A percentile compares a stretch with the other conserved stretches of the same genome.
phyloP scores from a whole-genome alignment of 2,113 vertebrate genomes.

The Cyprinodon brontotheroides region DNA sequence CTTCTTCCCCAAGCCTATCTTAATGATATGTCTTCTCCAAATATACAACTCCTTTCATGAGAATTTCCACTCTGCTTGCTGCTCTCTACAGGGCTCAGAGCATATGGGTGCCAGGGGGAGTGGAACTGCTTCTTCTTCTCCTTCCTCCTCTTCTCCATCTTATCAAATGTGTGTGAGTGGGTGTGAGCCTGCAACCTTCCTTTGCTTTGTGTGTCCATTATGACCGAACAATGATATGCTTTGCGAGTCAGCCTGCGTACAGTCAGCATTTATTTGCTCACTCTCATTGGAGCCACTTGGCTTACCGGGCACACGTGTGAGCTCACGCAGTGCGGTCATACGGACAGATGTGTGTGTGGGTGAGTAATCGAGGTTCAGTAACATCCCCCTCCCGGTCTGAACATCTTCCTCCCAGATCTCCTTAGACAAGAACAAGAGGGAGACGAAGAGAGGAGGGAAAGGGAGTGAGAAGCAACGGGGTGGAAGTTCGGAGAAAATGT shows the following conservation, averaged over 20 bases:
- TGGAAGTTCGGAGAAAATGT: slow-evolving; percentile 60
- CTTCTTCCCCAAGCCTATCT: slow-evolving; percentile 79
- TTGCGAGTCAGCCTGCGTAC: not conserved
- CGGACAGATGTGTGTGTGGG: slow-evolving; percentile 29
- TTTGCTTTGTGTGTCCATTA: slow-evolving; percentile 2
- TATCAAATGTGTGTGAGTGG: slow-evolving; percentile 61
- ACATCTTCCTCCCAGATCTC: slow-evolving; percentile 70
- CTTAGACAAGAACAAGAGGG: slow-evolving; percentile 59
- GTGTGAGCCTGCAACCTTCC: not conserved
- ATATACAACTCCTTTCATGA: slow-evolving; percentile 86
- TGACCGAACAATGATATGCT: slow-evolving; percentile 1
- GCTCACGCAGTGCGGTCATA: slow-evolving; percentile 17
- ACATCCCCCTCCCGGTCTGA: slow-evolving; percentile 70
- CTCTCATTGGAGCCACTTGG: slow-evolving; percentile 4
- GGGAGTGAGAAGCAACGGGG: slow-evolving; percentile 46
- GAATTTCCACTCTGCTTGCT: slow-evolving; percentile 81
- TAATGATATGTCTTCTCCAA: slow-evolving; percentile 86
- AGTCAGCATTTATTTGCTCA: not conserved
- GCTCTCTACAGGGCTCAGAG: slow-evolving; percentile 73
- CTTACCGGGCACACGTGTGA: not conserved
- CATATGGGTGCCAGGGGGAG: slow-evolving; percentile 55
- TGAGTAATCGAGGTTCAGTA: slow-evolving; percentile 76
- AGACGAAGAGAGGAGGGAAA: slow-evolving; percentile 62
- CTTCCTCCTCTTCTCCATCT: slow-evolving; percentile 60
- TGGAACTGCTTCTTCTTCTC: slow-evolving; percentile 21